Conservation (phyloP, 2,888 invertebrate genomes). For the Erpobdella octoculata region DNA sequence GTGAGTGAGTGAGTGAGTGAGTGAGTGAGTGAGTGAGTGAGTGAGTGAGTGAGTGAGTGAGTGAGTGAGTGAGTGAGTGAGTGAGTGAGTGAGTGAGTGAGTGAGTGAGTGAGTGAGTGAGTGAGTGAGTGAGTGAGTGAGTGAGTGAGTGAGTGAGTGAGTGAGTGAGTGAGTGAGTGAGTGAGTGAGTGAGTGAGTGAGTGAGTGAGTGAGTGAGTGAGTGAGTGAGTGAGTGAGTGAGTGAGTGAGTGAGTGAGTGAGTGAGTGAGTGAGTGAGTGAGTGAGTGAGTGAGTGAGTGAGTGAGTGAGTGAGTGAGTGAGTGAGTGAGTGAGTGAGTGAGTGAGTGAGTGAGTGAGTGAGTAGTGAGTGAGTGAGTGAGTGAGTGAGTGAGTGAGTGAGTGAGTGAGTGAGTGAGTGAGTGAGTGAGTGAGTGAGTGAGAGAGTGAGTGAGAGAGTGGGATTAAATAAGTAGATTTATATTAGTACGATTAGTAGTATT, state of each 20-base stretch:
- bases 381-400: neutral
- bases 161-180: slow-evolving; percentile 4
- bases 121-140: neutral
- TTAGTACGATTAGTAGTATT: slow-evolving; percentile 16
- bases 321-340: no score
- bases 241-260: neutral
- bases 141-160: neutral
- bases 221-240: no score
- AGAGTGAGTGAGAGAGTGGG: neutral
- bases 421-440: neutral
- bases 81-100: neutral
- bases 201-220: no score
- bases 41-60: no score
- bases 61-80: no score
- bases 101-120: neutral
- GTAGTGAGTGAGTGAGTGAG: no score
- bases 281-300: slow-evolving; percentile 7
- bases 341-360: no score
- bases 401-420: neutral
- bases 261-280: neutral
- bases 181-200: slow-evolving; percentile 4
- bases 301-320: slow-evolving; percentile 11
- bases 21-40: no score
- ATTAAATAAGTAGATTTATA: slow-evolving; percentile 26
- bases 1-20: no score